Evolutionary conservation across 2,113 vertebrate species (phyloP).

Genomic region (Pseudorhombus dupliciocellatus): DNA sequence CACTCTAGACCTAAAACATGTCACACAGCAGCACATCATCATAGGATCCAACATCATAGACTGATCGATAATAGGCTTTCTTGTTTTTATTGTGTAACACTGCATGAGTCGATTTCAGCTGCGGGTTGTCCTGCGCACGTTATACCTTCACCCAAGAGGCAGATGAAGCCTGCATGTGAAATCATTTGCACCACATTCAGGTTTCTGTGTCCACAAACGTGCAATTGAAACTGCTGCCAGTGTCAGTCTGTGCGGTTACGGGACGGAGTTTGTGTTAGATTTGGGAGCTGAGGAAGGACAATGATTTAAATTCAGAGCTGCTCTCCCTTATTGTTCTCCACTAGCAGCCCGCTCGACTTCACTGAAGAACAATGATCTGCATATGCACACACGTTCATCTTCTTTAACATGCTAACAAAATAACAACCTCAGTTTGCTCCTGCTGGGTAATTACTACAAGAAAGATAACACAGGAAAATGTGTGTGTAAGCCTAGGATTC

Average conservation of each 20-base stretch:
- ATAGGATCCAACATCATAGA: background rate
- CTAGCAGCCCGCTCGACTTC: slow-evolving; percentile 8
- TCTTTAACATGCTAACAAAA: slow-evolving; percentile 51
- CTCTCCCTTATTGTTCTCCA: slow-evolving; percentile 29
- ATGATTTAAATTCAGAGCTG: slow-evolving; percentile 34
- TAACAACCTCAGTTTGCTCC: slow-evolving; percentile 38
- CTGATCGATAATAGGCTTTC: background rate
- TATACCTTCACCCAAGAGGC: background rate
- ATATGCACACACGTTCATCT: slow-evolving; percentile 28
- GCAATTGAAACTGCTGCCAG: slow-evolving; percentile 29
- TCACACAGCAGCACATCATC: background rate
- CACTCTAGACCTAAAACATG: background rate
- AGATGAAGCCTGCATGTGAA: slow-evolving; percentile 18
- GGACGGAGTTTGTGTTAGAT: slow-evolving; percentile 41
- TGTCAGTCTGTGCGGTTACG: slow-evolving; percentile 16
- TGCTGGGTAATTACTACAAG: slow-evolving; percentile 45
- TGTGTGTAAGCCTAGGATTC: slow-evolving; percentile 7
- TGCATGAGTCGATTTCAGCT: background rate
- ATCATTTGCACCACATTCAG: background rate
- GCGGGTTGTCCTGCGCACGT: background rate
- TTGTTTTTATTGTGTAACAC: background rate
- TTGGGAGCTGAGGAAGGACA: slow-evolving; percentile 38
- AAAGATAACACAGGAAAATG: slow-evolving; percentile 34
- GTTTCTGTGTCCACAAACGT: slow-evolving; percentile 14
- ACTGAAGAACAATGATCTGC: background rate